Evolutionary conservation across 1,140 invertebrate genomes (phyloP).

Genomic region (Neotoxoptera formosana): DNA sequence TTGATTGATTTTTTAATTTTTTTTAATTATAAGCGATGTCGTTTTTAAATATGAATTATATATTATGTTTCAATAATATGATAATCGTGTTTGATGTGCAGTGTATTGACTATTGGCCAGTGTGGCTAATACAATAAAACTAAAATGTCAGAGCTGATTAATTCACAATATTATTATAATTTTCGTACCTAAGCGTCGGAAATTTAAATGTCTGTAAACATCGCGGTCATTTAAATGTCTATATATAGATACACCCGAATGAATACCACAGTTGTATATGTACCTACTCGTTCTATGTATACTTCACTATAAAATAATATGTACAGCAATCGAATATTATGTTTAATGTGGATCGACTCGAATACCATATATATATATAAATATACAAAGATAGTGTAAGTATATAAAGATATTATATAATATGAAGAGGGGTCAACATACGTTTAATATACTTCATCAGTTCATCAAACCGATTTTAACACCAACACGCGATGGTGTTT

Average conservation of each 20-base stretch:
- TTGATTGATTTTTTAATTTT: too few relatives aligned
- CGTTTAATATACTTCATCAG: slow-evolving; percentile 4
- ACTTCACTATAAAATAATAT: background rate
- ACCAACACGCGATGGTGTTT: background rate
- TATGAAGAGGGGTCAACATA: background rate
- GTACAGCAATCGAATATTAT: background rate
- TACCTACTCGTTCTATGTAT: background rate
- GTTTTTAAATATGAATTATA: too few relatives aligned
- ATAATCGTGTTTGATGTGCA: background rate
- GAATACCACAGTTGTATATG: background rate
- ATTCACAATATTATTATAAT: background rate
- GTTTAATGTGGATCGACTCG: background rate
- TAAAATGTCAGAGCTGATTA: background rate
- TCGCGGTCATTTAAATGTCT: background rate
- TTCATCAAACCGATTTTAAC: background rate
- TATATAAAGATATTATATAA: background rate
- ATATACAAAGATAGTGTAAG: background rate
- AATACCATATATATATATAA: background rate
- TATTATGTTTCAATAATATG: too few relatives aligned
- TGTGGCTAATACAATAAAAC: background rate
- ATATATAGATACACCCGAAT: background rate
- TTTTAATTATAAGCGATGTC: too few relatives aligned
- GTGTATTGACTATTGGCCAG: background rate
- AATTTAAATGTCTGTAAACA: too few relatives aligned
- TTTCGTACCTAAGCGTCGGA: background rate